Evolutionary conservation across 1,140 invertebrate species (phyloP).

Genomic region (Drosophila orena): DNA sequence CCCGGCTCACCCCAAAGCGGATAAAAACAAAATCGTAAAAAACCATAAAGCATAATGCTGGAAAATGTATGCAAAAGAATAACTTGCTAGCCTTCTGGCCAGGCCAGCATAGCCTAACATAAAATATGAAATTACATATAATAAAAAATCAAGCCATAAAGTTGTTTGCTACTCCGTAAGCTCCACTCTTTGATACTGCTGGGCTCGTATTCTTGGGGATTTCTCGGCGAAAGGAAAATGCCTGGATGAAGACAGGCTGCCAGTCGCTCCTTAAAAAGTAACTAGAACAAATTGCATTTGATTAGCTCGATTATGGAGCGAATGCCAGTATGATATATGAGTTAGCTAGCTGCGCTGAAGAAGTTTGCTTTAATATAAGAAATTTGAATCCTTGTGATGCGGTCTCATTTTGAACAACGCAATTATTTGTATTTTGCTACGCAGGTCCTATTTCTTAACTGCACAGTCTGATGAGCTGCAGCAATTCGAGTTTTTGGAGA

Average conservation of each 20-base stretch:
- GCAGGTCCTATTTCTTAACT: background rate
- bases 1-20: conserved; percentile 38
- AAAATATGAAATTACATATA: conserved; percentile 77
- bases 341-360: conserved; percentile 7
- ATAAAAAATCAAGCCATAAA: conserved; percentile 81
- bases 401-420: background rate
- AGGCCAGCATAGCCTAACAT: conserved; percentile 47
- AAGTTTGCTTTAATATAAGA: background rate
- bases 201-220: conserved; percentile 19
- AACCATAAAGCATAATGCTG: conserved; percentile 75
- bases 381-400: background rate
- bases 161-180: conserved; percentile 47
- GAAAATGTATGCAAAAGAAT: conserved; percentile 71
- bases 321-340: conserved; percentile 23
- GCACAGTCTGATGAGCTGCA: background rate
- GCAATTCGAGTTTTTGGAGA: background rate
- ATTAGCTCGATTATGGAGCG: conserved; percentile 40
- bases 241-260: background rate
- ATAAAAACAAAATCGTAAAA: conserved; percentile 77
- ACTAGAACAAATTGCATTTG: conserved; percentile 64
- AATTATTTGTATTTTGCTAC: too few species aligned
- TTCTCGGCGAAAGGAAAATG: background rate
- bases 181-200: conserved; percentile 46
- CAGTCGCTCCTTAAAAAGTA: conserved; percentile 29
- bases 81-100: conserved; percentile 55